phyloP scores from a whole-genome alignment of 2,888 invertebrate species.

The Coleophora flavipennella region DNA sequence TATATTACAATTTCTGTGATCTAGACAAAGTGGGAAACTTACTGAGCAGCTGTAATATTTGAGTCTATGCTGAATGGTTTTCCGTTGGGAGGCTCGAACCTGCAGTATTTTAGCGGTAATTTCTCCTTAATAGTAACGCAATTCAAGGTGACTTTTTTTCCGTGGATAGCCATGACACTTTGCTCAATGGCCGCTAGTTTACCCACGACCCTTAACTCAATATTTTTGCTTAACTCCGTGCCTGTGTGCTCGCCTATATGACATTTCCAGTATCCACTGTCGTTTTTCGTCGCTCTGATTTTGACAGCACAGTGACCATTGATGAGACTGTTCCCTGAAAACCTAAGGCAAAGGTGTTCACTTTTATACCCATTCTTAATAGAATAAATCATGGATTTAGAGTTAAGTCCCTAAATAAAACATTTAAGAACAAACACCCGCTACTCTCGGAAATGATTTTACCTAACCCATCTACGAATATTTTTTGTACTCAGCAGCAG shows the following conservation, averaged over 20 bases:
- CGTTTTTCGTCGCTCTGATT: slow-evolving; percentile 32
- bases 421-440: too few relatives aligned
- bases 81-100: slow-evolving; percentile 60
- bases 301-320: slow-evolving; percentile 50
- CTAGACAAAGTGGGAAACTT: too few relatives aligned
- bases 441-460: too few relatives aligned
- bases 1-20: too few relatives aligned
- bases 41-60: slow-evolving; percentile 41
- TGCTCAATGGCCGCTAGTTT: slow-evolving; percentile 45
- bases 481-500: too few relatives aligned
- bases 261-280: slow-evolving; percentile 61
- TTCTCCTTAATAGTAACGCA: slow-evolving; percentile 49
- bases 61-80: slow-evolving; percentile 58
- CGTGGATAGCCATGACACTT: slow-evolving; percentile 35
- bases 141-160: slow-evolving; percentile 40
- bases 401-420: too few relatives aligned
- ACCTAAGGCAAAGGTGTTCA: slow-evolving; percentile 23
- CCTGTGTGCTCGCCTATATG: slow-evolving; percentile 50
- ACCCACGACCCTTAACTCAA: slow-evolving; percentile 42
- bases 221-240: slow-evolving; percentile 39
- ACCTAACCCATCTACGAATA: too few relatives aligned
- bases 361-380: too few relatives aligned
- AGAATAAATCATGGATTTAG: too few relatives aligned
- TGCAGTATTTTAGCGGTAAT: slow-evolving; percentile 55
- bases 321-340: slow-evolving; percentile 41